Conservation (phyloP, 2,888 invertebrate genomes). For the Erebia ligea region DNA sequence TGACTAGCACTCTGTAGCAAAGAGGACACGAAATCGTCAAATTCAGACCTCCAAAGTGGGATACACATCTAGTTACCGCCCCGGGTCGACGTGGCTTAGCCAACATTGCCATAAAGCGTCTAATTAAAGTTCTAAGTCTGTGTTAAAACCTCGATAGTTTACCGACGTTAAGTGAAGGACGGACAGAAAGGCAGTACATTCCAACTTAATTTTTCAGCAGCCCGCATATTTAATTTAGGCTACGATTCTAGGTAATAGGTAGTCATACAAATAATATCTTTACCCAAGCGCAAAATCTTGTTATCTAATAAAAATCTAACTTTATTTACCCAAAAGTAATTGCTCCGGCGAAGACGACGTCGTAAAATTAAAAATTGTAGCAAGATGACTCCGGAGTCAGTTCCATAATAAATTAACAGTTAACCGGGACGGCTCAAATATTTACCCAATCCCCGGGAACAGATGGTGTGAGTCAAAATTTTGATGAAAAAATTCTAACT, state of each 20-base stretch:
- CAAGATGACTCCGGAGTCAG: slow-evolving; percentile 26
- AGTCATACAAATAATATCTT: neutral
- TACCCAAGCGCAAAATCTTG: neutral
- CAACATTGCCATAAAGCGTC: too few relatives aligned
- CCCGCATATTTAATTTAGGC: too few relatives aligned
- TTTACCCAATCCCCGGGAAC: slow-evolving; percentile 65
- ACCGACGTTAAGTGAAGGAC: too few relatives aligned
- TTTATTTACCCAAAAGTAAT: slow-evolving; percentile 26
- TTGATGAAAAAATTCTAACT: slow-evolving; percentile 68
- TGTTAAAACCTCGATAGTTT: too few relatives aligned
- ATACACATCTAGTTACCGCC: too few relatives aligned
- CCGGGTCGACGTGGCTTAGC: too few relatives aligned
- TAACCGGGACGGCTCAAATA: slow-evolving; percentile 59
- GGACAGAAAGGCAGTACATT: too few relatives aligned
- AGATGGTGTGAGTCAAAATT: slow-evolving; percentile 74
- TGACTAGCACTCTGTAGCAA: too few relatives aligned
- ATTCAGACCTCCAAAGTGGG: too few relatives aligned
- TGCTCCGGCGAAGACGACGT: slow-evolving; percentile 18
- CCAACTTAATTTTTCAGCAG: too few relatives aligned
- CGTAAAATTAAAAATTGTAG: slow-evolving; percentile 32
- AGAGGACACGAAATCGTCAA: too few relatives aligned
- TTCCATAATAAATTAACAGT: slow-evolving; percentile 53
- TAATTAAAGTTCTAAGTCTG: too few relatives aligned
- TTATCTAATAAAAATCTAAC: neutral
- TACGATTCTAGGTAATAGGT: neutral